These are phyloP conservation scores for Adelphocoris suturalis DNA, from an alignment of 2,888 invertebrate species.

Conservation along the genomic window DNA sequence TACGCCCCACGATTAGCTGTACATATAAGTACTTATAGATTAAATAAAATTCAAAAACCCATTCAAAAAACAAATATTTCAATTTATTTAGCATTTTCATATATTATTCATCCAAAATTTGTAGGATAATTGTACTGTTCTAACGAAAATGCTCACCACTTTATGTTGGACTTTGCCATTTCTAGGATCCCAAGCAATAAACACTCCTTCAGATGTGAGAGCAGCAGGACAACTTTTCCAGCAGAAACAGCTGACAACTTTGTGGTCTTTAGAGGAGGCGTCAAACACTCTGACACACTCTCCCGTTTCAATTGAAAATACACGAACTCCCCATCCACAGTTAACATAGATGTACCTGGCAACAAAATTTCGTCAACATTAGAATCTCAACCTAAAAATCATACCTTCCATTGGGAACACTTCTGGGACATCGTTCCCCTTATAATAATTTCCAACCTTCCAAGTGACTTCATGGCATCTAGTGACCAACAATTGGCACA, in stretches of 20 bases:
- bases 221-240: constrained; percentile 78
- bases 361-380: constrained; percentile 44
- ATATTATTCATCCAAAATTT: no score
- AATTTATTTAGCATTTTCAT: no score
- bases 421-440: no score
- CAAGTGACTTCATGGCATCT: no score
- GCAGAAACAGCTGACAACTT: constrained; percentile 75
- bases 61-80: no score
- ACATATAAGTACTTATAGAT: no score
- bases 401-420: no score
- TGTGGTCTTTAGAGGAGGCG: constrained; percentile 78
- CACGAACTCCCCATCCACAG: constrained; percentile 82
- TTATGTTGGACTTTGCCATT: constrained; percentile 80
- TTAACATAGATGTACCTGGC: constrained; percentile 83
- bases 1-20: no score
- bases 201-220: constrained; percentile 81
- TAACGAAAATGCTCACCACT: constrained; percentile 78
- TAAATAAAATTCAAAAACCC: no score
- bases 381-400: background rate
- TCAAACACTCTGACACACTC: constrained; percentile 81
- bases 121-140: no score
- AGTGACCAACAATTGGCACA: no score
- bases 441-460: no score
- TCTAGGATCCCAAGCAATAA: constrained; percentile 82
- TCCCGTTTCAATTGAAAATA: constrained; percentile 84